A percentile compares a stretch with the other conserved stretches of the same genome.
phyloP scores from a whole-genome alignment of 2,888 invertebrate genomes.

The Anoplius nigerrimus region DNA sequence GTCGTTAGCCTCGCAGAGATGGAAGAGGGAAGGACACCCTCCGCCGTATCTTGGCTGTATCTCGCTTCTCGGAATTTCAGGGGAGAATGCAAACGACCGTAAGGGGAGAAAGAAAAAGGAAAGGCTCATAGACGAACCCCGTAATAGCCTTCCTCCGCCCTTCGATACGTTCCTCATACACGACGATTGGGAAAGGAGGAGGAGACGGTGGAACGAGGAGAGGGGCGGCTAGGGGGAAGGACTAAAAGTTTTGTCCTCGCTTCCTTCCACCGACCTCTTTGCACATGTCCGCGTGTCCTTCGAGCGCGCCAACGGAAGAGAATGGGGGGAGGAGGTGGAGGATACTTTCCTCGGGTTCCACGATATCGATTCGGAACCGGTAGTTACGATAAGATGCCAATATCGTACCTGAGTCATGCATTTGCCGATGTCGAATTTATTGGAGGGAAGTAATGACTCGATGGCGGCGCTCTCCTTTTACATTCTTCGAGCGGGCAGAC shows the following conservation, averaged over 20 bases:
- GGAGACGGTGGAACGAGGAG: constrained; percentile 5
- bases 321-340: no score
- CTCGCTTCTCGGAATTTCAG: constrained; percentile 54
- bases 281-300: no score
- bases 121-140: constrained; percentile 39
- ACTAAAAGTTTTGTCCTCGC: background rate
- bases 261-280: no score
- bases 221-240: constrained; percentile 21
- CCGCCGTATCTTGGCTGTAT: constrained; percentile 42
- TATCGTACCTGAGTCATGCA: constrained; percentile 51
- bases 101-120: constrained; percentile 37
- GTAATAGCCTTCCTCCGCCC: constrained; percentile 34
- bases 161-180: constrained; percentile 28
- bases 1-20: constrained; percentile 24
- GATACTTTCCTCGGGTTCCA: constrained; percentile 13
- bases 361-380: constrained; percentile 37
- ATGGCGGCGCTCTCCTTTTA: no score
- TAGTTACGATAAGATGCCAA: constrained; percentile 48
- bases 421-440: constrained; percentile 37
- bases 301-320: no score
- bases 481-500: no score
- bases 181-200: constrained; percentile 2
- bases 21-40: constrained; percentile 29
- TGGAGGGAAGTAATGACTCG: constrained; percentile 9
- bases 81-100: constrained; percentile 49